phyloP scores from a whole-genome alignment of 2,888 invertebrate species.

The Drosophila mimica region DNA sequence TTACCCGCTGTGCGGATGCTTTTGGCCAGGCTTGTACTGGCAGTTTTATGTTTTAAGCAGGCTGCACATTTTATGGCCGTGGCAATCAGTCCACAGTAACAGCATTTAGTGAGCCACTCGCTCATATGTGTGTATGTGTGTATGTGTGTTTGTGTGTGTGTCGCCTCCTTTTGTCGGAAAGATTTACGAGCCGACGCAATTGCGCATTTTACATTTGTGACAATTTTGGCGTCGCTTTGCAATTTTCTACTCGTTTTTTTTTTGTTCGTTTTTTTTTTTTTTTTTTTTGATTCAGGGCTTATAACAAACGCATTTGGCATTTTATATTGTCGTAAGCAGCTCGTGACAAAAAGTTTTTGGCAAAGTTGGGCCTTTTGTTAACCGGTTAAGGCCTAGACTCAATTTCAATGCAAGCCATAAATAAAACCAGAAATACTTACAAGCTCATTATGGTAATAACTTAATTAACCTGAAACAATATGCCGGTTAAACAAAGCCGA shows the following conservation, averaged over 20 bases:
- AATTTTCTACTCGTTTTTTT: slow-evolving; percentile 47
- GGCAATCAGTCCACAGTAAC: slow-evolving; percentile 64
- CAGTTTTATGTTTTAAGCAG: slow-evolving; percentile 78
- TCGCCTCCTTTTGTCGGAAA: slow-evolving; percentile 52
- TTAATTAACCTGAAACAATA: slow-evolving; percentile 81
- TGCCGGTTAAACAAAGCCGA: slow-evolving; percentile 58
- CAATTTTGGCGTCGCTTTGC: slow-evolving; percentile 76
- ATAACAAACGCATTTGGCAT: slow-evolving; percentile 63
- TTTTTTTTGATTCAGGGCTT: slow-evolving; percentile 39
- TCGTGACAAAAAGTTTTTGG: slow-evolving; percentile 48
- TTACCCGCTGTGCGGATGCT: slow-evolving; percentile 53
- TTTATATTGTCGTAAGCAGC: slow-evolving; percentile 46
- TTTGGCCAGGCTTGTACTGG: slow-evolving; percentile 55
- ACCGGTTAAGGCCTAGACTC: slow-evolving; percentile 33
- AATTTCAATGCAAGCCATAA: slow-evolving; percentile 68
- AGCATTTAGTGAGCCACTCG: slow-evolving; percentile 76
- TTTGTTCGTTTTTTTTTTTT: slow-evolving; percentile 12
- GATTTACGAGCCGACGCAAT: slow-evolving; percentile 79
- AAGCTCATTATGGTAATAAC: slow-evolving; percentile 81
- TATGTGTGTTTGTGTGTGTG: slow-evolving; percentile 24
- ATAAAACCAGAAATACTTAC: slow-evolving; percentile 73
- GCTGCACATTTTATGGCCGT: slow-evolving; percentile 75
- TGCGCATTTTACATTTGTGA: slow-evolving; percentile 81
- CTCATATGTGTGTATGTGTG: slow-evolving; percentile 1
- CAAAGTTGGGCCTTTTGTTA: slow-evolving; percentile 52